Base-by-base conservation (phyloP, 2,888 invertebrate species). In the Agriotes lineatus region DNA sequence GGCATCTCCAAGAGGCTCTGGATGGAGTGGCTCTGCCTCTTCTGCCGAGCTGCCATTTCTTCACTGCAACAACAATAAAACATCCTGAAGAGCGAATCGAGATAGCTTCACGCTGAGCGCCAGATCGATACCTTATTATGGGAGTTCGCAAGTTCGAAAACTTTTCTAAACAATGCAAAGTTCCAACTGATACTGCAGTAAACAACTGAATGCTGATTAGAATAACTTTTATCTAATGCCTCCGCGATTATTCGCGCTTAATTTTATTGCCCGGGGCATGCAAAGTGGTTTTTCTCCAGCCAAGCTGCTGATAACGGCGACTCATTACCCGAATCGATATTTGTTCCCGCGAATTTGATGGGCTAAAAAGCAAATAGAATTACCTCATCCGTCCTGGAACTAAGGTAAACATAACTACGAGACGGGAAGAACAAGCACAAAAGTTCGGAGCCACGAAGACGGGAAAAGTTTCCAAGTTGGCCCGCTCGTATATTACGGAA, bases 1-100 rank as follows among this genome's bases (percentile, higher is more conserved):
- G 85, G 85, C 74, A 87, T 82, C 77, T 87, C 85, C 79, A 87
- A 82, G 61, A 87, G 84, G 78, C 87, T 85, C 80, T 87, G 86
- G 76, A 87, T 87, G 68, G 86, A 86, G 79, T 87, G 86, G 76
- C 85, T 85, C 75, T 86, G 85, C 73, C 84, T 83, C 71, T 85
- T 86, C 78, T 85, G 86, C 77, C 83, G 83, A 72, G 84, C 82
- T 78, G 85, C 83, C 85, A 85, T 85, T 75, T 77, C 77, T 77
- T 73, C 76, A 76, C 80, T 78, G 74, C 72, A 63, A 77, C 72
- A 78, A 79, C 74, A 76, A 75, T 77, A 75, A 77, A 78, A 77
- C 75, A 75, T 77, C 72, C 73, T 74, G 71, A 72, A 76, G 69
- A 76, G 74, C 75, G 72, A 67, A 65, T 63, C 70, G 68, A 70